These are phyloP conservation scores for Agonopterix subpropinquella DNA, from an alignment of 2,888 invertebrate species.

Conservation along the genomic window DNA sequence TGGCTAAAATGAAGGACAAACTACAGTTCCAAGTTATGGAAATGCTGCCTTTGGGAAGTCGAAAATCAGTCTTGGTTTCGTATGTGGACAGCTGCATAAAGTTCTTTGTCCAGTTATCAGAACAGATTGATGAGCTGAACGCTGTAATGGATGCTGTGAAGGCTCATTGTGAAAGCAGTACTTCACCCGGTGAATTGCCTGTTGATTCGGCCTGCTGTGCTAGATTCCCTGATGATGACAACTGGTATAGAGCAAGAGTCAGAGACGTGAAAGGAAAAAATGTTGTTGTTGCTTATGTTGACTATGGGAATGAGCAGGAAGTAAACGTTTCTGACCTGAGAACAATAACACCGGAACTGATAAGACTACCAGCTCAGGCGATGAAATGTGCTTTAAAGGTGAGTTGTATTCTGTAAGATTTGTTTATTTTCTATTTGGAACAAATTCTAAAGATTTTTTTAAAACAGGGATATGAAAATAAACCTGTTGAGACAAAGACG, in stretches of 20 bases:
- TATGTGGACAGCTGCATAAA: conserved; percentile 82
- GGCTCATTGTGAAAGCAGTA: conserved; percentile 71
- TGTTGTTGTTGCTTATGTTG: conserved; percentile 88
- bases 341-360: conserved; percentile 78
- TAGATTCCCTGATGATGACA: conserved; percentile 84
- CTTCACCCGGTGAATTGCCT: conserved; percentile 62
- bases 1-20: conserved; percentile 54
- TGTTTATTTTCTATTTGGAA: too few relatives aligned
- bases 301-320: conserved; percentile 96
- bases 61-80: conserved; percentile 75
- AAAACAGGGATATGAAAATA: conserved; percentile 68
- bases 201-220: conserved; percentile 85
- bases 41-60: conserved; percentile 45
- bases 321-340: conserved; percentile 77
- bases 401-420: conserved; percentile 12
- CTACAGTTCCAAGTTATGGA: conserved; percentile 56
- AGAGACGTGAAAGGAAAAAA: conserved; percentile 75
- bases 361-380: conserved; percentile 83
- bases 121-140: conserved; percentile 75
- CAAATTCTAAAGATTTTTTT: background rate
- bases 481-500: conserved; percentile 71
- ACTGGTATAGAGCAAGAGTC: conserved; percentile 94
- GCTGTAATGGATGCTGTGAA: conserved; percentile 81
- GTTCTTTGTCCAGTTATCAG: conserved; percentile 83
- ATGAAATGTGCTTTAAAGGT: conserved; percentile 84